These are phyloP conservation scores for Deroplatys truncata DNA, from an alignment of 2,888 invertebrate genomes.

Conservation along the genomic window DNA sequence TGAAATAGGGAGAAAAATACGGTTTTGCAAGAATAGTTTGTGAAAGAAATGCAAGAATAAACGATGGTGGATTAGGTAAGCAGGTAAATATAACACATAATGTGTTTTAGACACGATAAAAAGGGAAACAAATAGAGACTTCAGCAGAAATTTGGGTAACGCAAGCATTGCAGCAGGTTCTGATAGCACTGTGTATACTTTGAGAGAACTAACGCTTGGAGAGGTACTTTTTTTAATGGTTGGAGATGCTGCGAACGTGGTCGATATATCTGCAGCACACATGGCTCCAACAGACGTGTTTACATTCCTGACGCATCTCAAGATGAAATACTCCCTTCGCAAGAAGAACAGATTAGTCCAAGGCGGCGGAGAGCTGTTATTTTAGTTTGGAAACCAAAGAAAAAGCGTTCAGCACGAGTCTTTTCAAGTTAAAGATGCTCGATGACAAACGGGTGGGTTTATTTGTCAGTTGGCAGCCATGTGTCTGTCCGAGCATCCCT, in stretches of 20 bases:
- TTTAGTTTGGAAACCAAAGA: background rate
- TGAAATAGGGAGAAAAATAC: no score
- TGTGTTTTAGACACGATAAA: no score
- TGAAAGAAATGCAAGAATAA: no score
- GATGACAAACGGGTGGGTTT: background rate
- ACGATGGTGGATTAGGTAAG: no score
- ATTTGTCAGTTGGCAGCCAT: background rate
- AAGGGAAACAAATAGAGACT: no score
- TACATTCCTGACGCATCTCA: background rate
- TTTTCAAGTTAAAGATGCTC: background rate
- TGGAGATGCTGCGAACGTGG: background rate
- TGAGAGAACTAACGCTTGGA: no score
- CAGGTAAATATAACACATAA: no score
- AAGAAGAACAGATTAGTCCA: background rate
- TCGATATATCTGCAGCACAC: background rate
- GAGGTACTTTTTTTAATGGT: no score
- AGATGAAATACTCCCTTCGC: slow-evolving; percentile 2
- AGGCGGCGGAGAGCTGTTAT: background rate
- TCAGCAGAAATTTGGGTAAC: no score
- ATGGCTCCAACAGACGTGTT: background rate
- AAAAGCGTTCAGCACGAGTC: background rate
- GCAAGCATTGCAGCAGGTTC: no score
- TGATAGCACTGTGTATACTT: no score
- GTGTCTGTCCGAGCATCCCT: background rate
- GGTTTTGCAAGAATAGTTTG: no score